phyloP scores from a whole-genome alignment of 2,113 vertebrate genomes.

The Mormyrus iriodes region DNA sequence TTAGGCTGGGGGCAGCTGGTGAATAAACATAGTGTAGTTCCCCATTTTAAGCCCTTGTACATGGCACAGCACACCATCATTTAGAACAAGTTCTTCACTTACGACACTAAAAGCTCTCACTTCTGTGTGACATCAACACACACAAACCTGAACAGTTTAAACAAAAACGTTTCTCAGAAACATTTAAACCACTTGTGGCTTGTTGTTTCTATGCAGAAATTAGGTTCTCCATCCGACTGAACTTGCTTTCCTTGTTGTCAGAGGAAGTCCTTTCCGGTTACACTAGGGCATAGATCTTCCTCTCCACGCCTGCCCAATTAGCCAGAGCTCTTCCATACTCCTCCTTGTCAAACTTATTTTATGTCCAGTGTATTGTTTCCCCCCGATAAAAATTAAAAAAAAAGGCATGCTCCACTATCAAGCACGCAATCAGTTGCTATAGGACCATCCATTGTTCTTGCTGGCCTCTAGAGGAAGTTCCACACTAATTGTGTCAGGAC shows the following conservation, averaged over 20 bases:
- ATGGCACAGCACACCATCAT: not conserved
- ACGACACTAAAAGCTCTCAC: not conserved
- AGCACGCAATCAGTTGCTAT: not conserved
- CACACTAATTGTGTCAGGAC: conserved; percentile 9
- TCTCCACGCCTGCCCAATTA: not conserved
- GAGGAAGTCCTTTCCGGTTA: not conserved
- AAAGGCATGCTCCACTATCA: conserved; percentile 14
- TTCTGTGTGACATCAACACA: not conserved
- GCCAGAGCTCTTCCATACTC: not conserved
- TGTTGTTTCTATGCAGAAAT: not conserved
- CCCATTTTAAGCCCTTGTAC: not conserved
- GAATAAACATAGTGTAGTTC: not conserved
- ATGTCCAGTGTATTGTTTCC: not conserved
- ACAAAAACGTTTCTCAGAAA: not conserved
- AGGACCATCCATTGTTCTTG: conserved; percentile 18
- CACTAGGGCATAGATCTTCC: not conserved
- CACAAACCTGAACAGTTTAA: not conserved
- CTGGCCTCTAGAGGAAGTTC: conserved; percentile 15
- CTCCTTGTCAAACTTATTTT: not conserved
- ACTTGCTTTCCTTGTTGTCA: not conserved
- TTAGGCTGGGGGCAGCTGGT: not conserved
- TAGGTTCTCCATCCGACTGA: not conserved
- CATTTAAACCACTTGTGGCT: not conserved
- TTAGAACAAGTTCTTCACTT: not conserved
- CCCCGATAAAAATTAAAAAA: not conserved